These are phyloP conservation scores for Dermochelys coriacea DNA, from an alignment of 2,797 vertebrate species.

Conservation along the genomic window DNA sequence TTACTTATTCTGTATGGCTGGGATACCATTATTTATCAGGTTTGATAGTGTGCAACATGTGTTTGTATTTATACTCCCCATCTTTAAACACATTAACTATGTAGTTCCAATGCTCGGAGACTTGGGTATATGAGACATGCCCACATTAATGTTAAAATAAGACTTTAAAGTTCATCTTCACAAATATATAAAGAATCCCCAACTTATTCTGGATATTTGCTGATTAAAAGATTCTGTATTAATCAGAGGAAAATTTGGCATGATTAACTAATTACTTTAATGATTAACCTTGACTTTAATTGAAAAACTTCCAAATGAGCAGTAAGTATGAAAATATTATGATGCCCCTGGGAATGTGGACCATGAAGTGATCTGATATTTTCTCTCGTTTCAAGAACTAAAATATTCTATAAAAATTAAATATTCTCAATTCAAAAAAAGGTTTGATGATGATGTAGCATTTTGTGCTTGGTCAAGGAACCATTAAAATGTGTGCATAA, in stretches of 20 bases:
- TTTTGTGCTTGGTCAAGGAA: background rate
- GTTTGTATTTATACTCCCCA: background rate
- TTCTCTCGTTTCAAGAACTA: background rate
- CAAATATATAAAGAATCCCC: accelerated
- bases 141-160: accelerated
- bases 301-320: background rate
- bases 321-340: background rate
- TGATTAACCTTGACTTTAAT: background rate
- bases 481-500: background rate
- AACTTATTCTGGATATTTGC: too few species aligned
- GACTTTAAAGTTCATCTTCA: background rate
- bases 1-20: accelerated
- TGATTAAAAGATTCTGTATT: accelerated
- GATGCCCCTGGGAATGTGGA: background rate
- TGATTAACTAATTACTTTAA: background rate
- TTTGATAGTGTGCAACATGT: background rate
- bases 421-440: accelerated
- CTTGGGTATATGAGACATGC: background rate
- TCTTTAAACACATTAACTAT: background rate
- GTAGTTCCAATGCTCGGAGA: accelerated
- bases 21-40: background rate
- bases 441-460: background rate
- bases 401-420: background rate
- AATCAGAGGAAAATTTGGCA: accelerated
- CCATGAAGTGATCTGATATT: background rate